These are phyloP conservation scores for Macrotrachela quadricornifera DNA, from an alignment of 1,140 invertebrate genomes.

Conservation along the genomic window DNA sequence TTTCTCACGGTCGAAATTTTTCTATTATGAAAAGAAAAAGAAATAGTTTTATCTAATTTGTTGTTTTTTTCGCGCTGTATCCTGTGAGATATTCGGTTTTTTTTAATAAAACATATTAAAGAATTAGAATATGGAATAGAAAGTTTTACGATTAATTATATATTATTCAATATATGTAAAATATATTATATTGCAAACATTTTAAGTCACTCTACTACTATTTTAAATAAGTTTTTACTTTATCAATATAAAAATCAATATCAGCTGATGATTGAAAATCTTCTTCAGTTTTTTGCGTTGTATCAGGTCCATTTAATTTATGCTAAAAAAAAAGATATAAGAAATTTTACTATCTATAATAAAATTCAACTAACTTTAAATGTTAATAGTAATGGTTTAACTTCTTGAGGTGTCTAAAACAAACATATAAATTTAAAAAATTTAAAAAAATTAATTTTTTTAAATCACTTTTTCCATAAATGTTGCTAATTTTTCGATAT, in stretches of 20 bases:
- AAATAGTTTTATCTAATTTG: too few relatives aligned
- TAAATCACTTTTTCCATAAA: constrained; percentile 44
- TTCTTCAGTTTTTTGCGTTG: constrained; percentile 68
- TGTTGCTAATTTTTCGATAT: constrained; percentile 69
- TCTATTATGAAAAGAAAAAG: too few relatives aligned
- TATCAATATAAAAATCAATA: constrained; percentile 97
- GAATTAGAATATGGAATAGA: too few relatives aligned
- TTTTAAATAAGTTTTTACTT: too few relatives aligned
- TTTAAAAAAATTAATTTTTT: neutral
- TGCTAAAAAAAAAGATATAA: constrained; percentile 35
- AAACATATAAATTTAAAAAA: neutral
- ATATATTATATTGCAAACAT: too few relatives aligned
- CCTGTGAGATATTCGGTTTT: too few relatives aligned
- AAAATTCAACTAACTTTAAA: neutral
- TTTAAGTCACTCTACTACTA: too few relatives aligned
- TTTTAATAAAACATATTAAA: too few relatives aligned
- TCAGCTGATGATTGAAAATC: constrained; percentile 93
- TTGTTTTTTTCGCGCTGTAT: too few relatives aligned
- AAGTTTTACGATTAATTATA: too few relatives aligned
- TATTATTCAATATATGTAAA: too few relatives aligned
- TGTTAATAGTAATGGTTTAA: neutral
- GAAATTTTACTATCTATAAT: neutral
- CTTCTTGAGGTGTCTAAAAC: neutral
- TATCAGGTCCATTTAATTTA: constrained; percentile 97
- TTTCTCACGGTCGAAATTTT: too few relatives aligned